Evolutionary conservation across 2,888 invertebrate genomes (phyloP).

Genomic region (Suillia variegata): DNA sequence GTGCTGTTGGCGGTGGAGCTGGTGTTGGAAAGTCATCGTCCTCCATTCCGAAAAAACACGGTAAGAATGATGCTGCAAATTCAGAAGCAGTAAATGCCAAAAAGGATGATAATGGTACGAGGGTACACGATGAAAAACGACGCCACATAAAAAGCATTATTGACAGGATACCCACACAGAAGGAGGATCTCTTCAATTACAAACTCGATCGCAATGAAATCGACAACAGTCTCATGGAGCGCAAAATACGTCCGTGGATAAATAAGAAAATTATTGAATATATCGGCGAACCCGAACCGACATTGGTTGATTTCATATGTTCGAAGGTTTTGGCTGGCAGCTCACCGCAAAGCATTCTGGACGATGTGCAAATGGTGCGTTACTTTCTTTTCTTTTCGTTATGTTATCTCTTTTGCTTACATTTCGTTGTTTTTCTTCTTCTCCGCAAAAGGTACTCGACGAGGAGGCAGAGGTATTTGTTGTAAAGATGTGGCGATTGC

Average conservation of each 20-base stretch:
- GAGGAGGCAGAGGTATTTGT: conserved; percentile 99
- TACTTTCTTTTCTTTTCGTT: neutral
- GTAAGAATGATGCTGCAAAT: conserved; percentile 46
- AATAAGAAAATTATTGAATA: conserved; percentile 99
- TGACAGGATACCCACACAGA: conserved; percentile 97
- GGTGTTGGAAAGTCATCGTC: conserved; percentile 27
- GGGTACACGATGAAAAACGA: conserved; percentile 90
- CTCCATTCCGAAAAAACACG: conserved; percentile 35
- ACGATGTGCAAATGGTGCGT: conserved; percentile 97
- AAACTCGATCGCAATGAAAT: conserved; percentile 89
- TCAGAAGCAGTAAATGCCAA: conserved; percentile 44
- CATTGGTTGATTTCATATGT: conserved; percentile 98
- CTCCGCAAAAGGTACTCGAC: conserved; percentile 82
- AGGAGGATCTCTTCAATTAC: conserved; percentile 94
- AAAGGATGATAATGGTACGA: conserved; percentile 68
- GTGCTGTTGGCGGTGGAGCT: conserved; percentile 20
- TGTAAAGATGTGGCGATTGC: conserved; percentile 99
- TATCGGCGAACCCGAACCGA: conserved; percentile 98
- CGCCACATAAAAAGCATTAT: conserved; percentile 96
- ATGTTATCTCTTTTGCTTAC: no score
- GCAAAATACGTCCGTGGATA: conserved; percentile 98
- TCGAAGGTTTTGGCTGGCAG: conserved; percentile 95
- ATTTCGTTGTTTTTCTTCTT: neutral
- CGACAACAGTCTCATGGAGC: conserved; percentile 84
- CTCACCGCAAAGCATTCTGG: conserved; percentile 91